Evolutionary conservation across 1,140 invertebrate genomes (phyloP), one percentile per base, ranked within the genome.

Genomic region (Macrobrachium rosenbergii): DNA sequence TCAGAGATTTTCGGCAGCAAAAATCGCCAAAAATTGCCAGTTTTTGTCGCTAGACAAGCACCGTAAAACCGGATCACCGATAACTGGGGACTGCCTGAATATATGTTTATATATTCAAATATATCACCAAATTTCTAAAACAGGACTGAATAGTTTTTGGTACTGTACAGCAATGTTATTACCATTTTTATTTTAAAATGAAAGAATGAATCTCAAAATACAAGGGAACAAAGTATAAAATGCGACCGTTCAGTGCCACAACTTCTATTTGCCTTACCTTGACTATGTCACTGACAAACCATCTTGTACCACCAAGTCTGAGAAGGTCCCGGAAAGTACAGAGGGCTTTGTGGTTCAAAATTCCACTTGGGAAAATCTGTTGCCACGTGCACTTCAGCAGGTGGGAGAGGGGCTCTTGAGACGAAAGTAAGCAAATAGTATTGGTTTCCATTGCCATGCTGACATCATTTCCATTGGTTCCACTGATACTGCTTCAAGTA

Each of bases 281-380:
- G 0, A 97, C 94, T 81, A 98, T 92, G 90, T 96, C 95, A 14
- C 95, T 95, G 45, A 96, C 95, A 91, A 98, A 95, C 97, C 97
- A 98, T 60, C 95, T 93, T 5, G 96, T 94, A 0, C 97, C 97
- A 78, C 96, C 96, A 1, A 97, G 95, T 90, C 96, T 95, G 21
- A 98, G 92, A 12, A 98, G 92, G 88, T 95, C 96, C 91, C 98
- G 95, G 67, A 98, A 92, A 21, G 94, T 94, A 90, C 95, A 95
- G 5, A 96, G 95, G 0, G 95, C 94, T 91, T 96, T 94, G 89
- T 96, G 94, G 90, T 96, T 95, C 75, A 98, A 92, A 94, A 97
- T 97, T 2, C 97, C 96, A 88, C 94, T 94, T 23, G 94, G 93
- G 90, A 95, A 94, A 28, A 96, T 94, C 64, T 93, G 94, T 58